Base-by-base conservation (phyloP, 1,140 invertebrate species). In the Cotesia typhae region DNA sequence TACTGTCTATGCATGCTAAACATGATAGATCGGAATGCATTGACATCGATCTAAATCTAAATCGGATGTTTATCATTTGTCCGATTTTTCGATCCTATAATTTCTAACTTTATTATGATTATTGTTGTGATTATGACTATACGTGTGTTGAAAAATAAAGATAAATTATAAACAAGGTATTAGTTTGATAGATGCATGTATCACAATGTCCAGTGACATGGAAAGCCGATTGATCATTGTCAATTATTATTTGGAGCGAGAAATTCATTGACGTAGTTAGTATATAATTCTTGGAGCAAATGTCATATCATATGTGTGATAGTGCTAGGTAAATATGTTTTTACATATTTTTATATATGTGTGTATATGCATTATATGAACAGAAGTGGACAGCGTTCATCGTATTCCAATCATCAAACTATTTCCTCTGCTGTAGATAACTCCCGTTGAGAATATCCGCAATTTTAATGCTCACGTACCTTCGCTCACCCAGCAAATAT, bases 191-290 rank as follows among this genome's bases (percentile, higher is more conserved):
- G 1, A 28, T 28, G 28, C 28, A 28, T 28, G 28, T 28, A 28
- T 28, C 28, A 28, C 28, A 28, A 47, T 47, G 10, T 47, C 10
- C 41, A 47, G 4, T 55, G 53, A 55, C 53, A 55, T 55, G 4
- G 53, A 55, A 17, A 14, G 53, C n/a, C 41, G n/a, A 17, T 38
- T 17, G 65, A 67, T 67, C 65, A 67, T 47, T 53, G 47, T 55
- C 65, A 47, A 67, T 67, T 67, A 67, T 67, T 67, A 67, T 67
- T 67, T 67, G 51, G 65, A 20, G 20, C 65, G 51, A 12, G 65
- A 17, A 53, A 55, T 38, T 38, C 17, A 67, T 66, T 66, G 64
- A 66, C 64, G 64, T 66, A 38, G 47, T 20, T 20, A 28, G 17
- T 38, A 64, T 64, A n/a, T 20, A 65, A 12, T 38, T 20, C 14